Conservation (phyloP, 2,113 vertebrate genomes). For the Proteles cristata region DNA sequence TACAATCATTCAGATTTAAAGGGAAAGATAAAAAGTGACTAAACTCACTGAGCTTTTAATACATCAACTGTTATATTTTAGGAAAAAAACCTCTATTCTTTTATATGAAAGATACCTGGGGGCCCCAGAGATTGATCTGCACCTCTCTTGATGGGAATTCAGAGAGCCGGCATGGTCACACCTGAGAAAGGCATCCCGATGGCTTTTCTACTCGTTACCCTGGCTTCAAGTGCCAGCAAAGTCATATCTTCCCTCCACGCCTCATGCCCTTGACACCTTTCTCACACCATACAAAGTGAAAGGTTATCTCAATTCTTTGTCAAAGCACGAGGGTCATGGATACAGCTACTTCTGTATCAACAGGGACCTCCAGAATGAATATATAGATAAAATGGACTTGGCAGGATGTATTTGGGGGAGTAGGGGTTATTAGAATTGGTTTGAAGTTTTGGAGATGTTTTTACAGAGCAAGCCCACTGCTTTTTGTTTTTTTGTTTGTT, state of each 20-base stretch:
- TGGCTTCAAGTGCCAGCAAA: constrained; percentile 5
- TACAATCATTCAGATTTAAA: constrained; percentile 81
- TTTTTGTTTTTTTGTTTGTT: no score
- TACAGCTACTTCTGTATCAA: not conserved
- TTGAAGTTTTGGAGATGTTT: not conserved
- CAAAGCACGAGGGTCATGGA: not conserved
- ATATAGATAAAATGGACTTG: not conserved
- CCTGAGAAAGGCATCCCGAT: constrained; percentile 17
- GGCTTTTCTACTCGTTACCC: constrained; percentile 44
- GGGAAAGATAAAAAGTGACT: constrained; percentile 79
- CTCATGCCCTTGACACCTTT: not conserved
- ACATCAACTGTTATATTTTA: constrained; percentile 71
- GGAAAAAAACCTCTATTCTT: constrained; percentile 58
- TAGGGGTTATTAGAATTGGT: not conserved
- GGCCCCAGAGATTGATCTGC: constrained; percentile 27
- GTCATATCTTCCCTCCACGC: not conserved
- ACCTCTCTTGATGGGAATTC: constrained; percentile 49
- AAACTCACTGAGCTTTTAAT: constrained; percentile 77
- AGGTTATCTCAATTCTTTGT: constrained; percentile 9
- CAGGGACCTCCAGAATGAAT: not conserved
- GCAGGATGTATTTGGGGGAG: not conserved
- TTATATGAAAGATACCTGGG: constrained; percentile 61
- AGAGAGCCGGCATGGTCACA: not conserved
- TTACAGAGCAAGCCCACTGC: not conserved
- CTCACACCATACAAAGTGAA: not conserved